Conservation (phyloP, 2,888 invertebrate genomes). For the Cataglyphis altisquamis region DNA sequence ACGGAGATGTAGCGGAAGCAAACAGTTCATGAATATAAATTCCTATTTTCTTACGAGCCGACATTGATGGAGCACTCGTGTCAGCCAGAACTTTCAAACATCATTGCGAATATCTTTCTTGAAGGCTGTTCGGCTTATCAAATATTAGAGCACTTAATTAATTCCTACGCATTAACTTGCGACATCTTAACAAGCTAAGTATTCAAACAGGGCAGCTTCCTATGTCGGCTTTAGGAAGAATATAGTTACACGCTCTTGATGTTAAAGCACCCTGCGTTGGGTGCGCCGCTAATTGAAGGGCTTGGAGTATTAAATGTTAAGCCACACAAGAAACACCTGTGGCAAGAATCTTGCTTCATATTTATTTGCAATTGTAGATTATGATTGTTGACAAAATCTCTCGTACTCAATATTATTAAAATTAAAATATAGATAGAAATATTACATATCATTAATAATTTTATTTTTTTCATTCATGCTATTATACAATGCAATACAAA, state of each 20-base stretch:
- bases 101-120: slow-evolving; percentile 31
- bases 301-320: slow-evolving; percentile 47
- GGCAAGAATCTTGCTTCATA: slow-evolving; percentile 22
- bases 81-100: slow-evolving; percentile 27
- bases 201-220: slow-evolving; percentile 35
- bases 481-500: not conserved
- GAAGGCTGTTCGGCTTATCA: slow-evolving; percentile 26
- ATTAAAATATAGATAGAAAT: not conserved
- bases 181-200: slow-evolving; percentile 37
- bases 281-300: slow-evolving; percentile 46
- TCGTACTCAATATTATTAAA: not conserved
- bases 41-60: slow-evolving; percentile 57
- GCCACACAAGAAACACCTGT: slow-evolving; percentile 31
- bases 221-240: slow-evolving; percentile 44
- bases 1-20: slow-evolving; percentile 18
- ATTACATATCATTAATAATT: not conserved
- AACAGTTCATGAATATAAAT: slow-evolving; percentile 53
- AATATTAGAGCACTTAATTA: slow-evolving; percentile 46
- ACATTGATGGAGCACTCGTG: slow-evolving; percentile 57
- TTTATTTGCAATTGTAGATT: slow-evolving; percentile 19
- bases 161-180: slow-evolving; percentile 48
- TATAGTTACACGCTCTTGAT: slow-evolving; percentile 23
- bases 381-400: slow-evolving; percentile 5
- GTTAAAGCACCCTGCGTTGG: slow-evolving; percentile 34
- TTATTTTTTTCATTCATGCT: not conserved